Conservation (phyloP, 2,888 invertebrate species). For the Autographa pulchrina region DNA sequence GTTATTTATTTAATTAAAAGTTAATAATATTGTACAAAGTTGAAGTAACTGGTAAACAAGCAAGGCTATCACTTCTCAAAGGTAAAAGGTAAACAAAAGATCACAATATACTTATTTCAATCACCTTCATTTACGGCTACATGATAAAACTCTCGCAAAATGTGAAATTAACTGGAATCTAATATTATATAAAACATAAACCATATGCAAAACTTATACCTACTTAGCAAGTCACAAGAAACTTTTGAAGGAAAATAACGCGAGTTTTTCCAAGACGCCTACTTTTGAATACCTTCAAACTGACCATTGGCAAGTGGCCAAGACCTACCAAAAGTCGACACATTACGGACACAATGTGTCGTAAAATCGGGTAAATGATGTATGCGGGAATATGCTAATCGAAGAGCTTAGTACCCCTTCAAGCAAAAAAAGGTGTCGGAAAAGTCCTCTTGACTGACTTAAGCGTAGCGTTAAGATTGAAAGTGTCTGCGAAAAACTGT, state of each 20-base stretch:
- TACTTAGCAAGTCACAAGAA: slow-evolving; percentile 4
- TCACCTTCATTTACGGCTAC: too few species aligned
- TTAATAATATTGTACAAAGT: background rate
- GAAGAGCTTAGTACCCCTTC: background rate
- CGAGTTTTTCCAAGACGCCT: slow-evolving; percentile 15
- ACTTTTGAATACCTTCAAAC: slow-evolving; percentile 16
- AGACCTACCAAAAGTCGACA: slow-evolving; percentile 20
- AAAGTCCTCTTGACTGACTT: slow-evolving; percentile 4
- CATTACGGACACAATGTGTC: slow-evolving; percentile 22
- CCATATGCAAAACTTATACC: background rate
- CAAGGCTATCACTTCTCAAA: too few species aligned
- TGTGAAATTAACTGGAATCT: too few species aligned
- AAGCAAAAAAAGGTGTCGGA: background rate
- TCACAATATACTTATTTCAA: too few species aligned
- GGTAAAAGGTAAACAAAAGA: too few species aligned
- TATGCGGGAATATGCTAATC: slow-evolving; percentile 26
- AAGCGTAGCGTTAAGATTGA: background rate
- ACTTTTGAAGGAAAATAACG: slow-evolving; percentile 16
- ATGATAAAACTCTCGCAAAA: too few species aligned
- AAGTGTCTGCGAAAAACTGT: background rate
- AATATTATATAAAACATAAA: background rate
- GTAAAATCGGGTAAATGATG: slow-evolving; percentile 31
- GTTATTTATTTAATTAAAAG: background rate
- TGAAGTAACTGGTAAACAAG: too few species aligned
- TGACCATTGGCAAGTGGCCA: slow-evolving; percentile 34